Conservation (phyloP, 2,888 invertebrate genomes). For the Patella ulyssiponensis region DNA sequence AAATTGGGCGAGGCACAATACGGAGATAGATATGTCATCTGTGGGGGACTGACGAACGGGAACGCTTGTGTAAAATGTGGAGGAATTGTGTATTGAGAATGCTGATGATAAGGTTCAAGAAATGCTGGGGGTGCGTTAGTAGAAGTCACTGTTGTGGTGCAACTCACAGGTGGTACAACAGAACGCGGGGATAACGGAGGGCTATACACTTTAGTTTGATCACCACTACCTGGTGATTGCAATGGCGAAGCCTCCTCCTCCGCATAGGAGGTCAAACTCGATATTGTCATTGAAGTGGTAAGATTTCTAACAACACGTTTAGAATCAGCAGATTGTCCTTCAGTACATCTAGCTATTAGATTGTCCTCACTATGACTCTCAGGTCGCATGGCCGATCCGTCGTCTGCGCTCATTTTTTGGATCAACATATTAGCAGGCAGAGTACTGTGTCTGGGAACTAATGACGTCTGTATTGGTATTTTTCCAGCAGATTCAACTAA, state of each 20-base stretch:
- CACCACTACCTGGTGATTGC: conserved; percentile 37
- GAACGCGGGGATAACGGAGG: conserved; percentile 74
- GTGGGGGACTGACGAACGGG: conserved; percentile 34
- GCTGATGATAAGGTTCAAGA: conserved; percentile 25
- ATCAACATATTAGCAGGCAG: conserved; percentile 54
- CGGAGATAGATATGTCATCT: conserved; percentile 51
- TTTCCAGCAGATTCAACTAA: conserved; percentile 93
- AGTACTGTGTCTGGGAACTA: conserved; percentile 58
- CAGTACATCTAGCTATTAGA: conserved; percentile 22
- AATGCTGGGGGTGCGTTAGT: background rate
- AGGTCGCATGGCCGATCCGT: conserved; percentile 21
- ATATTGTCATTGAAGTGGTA: conserved; percentile 58
- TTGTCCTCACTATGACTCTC: conserved; percentile 45
- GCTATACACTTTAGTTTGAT: conserved; percentile 66
- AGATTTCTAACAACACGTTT: conserved; percentile 41
- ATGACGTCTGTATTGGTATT: conserved; percentile 76
- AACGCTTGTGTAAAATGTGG: conserved; percentile 10
- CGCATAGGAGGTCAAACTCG: conserved; percentile 60
- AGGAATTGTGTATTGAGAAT: conserved; percentile 24
- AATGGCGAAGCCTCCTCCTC: conserved; percentile 52
- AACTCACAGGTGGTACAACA: conserved; percentile 28
- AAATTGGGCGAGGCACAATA: conserved; percentile 48
- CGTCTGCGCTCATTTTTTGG: conserved; percentile 16
- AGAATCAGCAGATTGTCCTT: conserved; percentile 29
- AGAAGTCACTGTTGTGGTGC: conserved; percentile 16